Percentiles rank a stretch among this genome's conserved stretches.
phyloP scores from a whole-genome alignment of 2,797 vertebrate species.

The Otus scops region DNA sequence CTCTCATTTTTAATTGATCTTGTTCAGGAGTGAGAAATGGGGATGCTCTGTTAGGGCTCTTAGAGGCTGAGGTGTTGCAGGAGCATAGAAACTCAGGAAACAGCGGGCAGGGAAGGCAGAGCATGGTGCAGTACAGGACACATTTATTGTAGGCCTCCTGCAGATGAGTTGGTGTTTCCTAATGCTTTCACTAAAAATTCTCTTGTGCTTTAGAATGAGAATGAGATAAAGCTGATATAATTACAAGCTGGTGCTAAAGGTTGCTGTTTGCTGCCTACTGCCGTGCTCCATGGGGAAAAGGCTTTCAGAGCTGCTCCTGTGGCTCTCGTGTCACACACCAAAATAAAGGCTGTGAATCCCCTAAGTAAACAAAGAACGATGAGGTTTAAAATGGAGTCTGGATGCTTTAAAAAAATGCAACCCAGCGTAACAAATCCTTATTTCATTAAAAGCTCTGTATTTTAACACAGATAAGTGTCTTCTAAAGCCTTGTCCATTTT shows the following conservation, averaged over 20 bases:
- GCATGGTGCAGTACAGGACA: rapidly evolving
- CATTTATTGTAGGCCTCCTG: neutral
- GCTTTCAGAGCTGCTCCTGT: neutral
- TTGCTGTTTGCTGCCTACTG: neutral
- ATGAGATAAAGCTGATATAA: neutral
- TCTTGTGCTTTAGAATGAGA: neutral
- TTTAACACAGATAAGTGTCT: neutral
- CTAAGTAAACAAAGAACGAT: neutral
- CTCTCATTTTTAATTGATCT: neutral
- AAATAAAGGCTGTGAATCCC: neutral
- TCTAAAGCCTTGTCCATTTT: neutral
- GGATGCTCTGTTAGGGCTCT: neutral
- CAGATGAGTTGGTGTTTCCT: rapidly evolving
- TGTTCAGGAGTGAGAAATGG: neutral
- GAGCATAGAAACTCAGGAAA: neutral
- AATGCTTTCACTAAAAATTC: neutral
- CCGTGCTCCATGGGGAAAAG: rapidly evolving
- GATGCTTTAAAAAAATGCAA: neutral
- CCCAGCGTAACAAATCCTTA: neutral
- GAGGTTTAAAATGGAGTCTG: neutral
- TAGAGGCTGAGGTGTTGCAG: rapidly evolving
- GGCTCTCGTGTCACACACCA: neutral
- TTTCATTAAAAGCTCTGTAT: neutral
- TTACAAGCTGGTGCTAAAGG: neutral
- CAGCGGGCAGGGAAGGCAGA: too few relatives aligned